These are phyloP conservation scores for Beaufortia kweichowensis DNA, from an alignment of 2,113 vertebrate genomes.

Conservation along the genomic window DNA sequence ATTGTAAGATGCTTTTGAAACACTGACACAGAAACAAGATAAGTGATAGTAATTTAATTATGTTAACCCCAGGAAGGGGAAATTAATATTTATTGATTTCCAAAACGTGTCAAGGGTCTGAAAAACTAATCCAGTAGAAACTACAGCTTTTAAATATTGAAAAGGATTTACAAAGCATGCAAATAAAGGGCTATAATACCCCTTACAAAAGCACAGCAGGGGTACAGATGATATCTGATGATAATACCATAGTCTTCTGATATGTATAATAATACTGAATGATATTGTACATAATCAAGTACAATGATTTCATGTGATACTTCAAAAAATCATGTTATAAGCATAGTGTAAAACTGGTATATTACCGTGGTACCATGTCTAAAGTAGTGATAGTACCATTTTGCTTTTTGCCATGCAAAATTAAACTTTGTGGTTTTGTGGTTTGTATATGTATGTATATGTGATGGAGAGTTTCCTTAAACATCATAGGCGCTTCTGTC, in stretches of 20 bases:
- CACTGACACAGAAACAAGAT: too few relatives aligned
- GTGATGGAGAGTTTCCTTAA: not conserved
- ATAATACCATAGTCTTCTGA: not conserved
- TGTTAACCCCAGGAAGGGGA: not conserved
- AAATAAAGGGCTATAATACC: not conserved
- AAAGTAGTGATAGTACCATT: not conserved
- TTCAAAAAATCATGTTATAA: too few relatives aligned
- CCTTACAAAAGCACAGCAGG: not conserved
- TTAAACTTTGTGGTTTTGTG: not conserved
- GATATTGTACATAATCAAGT: too few relatives aligned
- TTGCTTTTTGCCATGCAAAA: not conserved
- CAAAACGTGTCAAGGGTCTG: not conserved
- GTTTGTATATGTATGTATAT: not conserved
- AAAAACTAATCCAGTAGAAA: not conserved
- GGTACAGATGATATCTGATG: not conserved
- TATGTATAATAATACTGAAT: not conserved
- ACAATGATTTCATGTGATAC: too few relatives aligned
- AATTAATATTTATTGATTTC: slow-evolving; percentile 3
- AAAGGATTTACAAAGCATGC: not conserved
- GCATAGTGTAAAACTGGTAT: too few relatives aligned
- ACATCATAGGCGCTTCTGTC: not conserved
- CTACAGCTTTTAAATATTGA: not conserved
- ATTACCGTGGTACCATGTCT: not conserved
- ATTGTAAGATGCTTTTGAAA: slow-evolving; percentile 42
- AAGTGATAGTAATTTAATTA: not conserved